Evolutionary conservation across 2,888 invertebrate species (phyloP).

Genomic region (Callyntrura guangdongensis): DNA sequence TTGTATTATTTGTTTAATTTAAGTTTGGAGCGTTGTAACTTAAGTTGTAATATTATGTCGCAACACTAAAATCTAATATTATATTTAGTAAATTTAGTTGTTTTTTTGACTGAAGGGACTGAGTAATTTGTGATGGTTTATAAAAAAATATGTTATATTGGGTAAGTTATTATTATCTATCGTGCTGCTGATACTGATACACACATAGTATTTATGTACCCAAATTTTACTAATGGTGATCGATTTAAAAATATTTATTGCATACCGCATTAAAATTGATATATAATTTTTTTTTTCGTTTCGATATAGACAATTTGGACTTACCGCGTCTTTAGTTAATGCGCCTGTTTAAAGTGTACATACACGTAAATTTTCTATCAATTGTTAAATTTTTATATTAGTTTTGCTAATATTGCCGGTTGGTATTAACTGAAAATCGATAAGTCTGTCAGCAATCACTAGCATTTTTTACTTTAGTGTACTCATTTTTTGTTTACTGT

Average conservation of each 20-base stretch:
- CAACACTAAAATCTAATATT: neutral
- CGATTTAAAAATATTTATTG: neutral
- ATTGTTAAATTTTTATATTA: slow-evolving; percentile 23
- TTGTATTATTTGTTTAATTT: slow-evolving; percentile 17
- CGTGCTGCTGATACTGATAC: slow-evolving; percentile 38
- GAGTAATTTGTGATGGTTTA: slow-evolving; percentile 72
- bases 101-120: slow-evolving; percentile 74
- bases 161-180: slow-evolving; percentile 41
- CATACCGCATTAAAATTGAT: too few relatives aligned
- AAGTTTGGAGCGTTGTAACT: neutral
- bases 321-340: neutral
- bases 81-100: slow-evolving; percentile 25
- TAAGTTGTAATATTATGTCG: neutral
- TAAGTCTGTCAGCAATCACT: slow-evolving; percentile 13
- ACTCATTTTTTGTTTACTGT: slow-evolving; percentile 65
- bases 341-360: neutral
- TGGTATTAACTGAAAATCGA: slow-evolving; percentile 39
- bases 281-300: slow-evolving; percentile 6
- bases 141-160: slow-evolving; percentile 1
- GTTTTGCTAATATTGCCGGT: slow-evolving; percentile 30
- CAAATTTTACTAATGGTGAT: neutral
- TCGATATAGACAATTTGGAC: neutral
- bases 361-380: neutral
- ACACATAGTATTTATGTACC: slow-evolving; percentile 12
- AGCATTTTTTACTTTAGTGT: slow-evolving; percentile 48